These are phyloP conservation scores for Pteropus alecto DNA, from an alignment of 2,113 vertebrate species.

Conservation along the genomic window DNA sequence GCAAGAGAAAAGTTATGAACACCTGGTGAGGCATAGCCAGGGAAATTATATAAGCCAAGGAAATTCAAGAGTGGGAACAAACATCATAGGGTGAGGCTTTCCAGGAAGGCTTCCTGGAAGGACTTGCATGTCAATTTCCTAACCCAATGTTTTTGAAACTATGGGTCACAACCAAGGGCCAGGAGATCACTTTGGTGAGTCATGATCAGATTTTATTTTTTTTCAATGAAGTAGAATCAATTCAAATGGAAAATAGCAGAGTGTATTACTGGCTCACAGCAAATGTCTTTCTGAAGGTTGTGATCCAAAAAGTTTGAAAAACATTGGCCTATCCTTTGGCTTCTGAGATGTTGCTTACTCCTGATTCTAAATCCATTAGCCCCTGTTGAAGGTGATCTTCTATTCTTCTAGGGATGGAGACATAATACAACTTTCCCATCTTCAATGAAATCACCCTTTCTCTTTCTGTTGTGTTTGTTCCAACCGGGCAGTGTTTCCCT, in stretches of 20 bases:
- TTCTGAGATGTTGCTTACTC: not conserved
- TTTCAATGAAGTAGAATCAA: not conserved
- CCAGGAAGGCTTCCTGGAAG: conserved; percentile 37
- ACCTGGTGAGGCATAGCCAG: not conserved
- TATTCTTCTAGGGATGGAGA: not conserved
- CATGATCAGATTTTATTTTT: not conserved
- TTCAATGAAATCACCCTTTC: not conserved
- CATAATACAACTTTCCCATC: not conserved
- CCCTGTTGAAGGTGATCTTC: not conserved
- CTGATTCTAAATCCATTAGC: not conserved
- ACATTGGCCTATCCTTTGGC: not conserved
- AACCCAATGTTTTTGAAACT: conserved; percentile 28
- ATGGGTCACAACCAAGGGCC: not conserved
- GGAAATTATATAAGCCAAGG: not conserved
- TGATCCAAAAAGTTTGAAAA: not conserved
- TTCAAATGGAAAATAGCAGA: not conserved
- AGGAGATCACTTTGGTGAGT: conserved; percentile 50
- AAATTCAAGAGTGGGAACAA: not conserved
- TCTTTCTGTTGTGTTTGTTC: not conserved
- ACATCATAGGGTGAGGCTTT: not conserved
- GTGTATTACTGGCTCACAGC: not conserved
- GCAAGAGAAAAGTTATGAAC: not conserved
- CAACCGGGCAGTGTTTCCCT: not conserved
- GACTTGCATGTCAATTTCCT: conserved; percentile 4
- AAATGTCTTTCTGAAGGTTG: not conserved